Percentiles rank a stretch among this genome's conserved stretches.
Evolutionary conservation across 2,888 invertebrate genomes (phyloP).

Genomic region (Pecten maximus): DNA sequence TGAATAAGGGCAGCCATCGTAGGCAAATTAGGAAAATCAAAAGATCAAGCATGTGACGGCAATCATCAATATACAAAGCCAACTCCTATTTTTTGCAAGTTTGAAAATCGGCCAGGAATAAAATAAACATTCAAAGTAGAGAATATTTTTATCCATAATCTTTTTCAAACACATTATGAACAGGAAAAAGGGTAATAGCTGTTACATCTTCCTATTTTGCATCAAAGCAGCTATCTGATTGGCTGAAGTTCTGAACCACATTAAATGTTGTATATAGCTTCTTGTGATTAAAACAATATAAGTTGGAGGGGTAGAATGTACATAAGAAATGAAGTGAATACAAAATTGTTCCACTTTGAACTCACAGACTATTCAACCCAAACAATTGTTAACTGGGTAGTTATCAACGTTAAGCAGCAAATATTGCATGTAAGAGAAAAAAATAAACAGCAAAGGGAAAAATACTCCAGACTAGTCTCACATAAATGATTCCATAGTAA

Average conservation of each 20-base stretch:
- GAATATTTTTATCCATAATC: too few species aligned
- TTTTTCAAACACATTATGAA: too few species aligned
- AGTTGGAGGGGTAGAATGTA: neutral
- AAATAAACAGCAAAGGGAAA: neutral
- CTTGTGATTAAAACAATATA: slow-evolving; percentile 3
- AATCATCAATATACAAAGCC: neutral
- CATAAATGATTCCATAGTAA: neutral
- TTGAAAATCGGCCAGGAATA: too few species aligned
- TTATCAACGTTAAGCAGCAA: neutral
- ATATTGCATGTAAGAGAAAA: neutral
- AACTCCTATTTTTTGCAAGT: neutral
- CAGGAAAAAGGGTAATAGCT: too few species aligned
- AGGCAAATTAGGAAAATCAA: neutral
- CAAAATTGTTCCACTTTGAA: too few species aligned
- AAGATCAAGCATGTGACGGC: neutral
- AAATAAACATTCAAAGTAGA: too few species aligned
- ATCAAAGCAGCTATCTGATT: neutral
- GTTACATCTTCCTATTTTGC: too few species aligned
- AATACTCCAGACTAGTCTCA: neutral
- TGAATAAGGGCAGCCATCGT: neutral
- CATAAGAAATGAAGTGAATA: neutral
- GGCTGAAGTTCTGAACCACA: neutral
- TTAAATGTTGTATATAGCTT: neutral
- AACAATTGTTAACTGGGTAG: neutral
- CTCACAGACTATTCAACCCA: neutral